phyloP scores from a whole-genome alignment of 2,113 vertebrate genomes.

The Canis aureus region DNA sequence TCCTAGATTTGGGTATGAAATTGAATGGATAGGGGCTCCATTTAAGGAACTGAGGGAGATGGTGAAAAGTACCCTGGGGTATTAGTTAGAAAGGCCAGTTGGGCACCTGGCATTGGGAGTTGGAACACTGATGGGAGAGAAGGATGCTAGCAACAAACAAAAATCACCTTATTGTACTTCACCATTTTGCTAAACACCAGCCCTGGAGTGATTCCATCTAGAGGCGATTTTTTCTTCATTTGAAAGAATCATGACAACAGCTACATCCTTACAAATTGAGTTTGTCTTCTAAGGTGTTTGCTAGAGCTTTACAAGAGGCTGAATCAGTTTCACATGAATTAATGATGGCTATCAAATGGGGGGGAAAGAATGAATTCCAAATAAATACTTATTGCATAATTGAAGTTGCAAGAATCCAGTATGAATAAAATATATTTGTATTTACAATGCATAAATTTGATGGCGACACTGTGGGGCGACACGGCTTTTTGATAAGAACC shows the following conservation, averaged over 20 bases:
- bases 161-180: not conserved
- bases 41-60: not conserved
- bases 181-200: not conserved
- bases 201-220: not conserved
- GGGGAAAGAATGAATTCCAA: conserved; percentile 87
- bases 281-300: conserved; percentile 86
- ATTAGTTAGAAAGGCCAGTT: not conserved
- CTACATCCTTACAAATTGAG: conserved; percentile 81
- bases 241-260: conserved; percentile 72
- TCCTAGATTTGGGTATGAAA: not conserved
- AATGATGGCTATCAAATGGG: conserved; percentile 89
- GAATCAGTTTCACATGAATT: conserved; percentile 90
- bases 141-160: not conserved
- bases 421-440: conserved; percentile 92
- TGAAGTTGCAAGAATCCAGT: conserved; percentile 87
- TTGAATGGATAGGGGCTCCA: not conserved
- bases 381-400: conserved; percentile 91
- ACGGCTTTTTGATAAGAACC: conserved; percentile 85
- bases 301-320: conserved; percentile 85
- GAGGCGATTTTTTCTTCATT: conserved; percentile 52
- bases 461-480: conserved; percentile 79
- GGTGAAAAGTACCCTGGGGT: not conserved
- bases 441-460: conserved; percentile 87
- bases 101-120: not conserved
- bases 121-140: not conserved